Conservation (phyloP, 2,888 invertebrate species). For the Hirudinaria manillensis region DNA sequence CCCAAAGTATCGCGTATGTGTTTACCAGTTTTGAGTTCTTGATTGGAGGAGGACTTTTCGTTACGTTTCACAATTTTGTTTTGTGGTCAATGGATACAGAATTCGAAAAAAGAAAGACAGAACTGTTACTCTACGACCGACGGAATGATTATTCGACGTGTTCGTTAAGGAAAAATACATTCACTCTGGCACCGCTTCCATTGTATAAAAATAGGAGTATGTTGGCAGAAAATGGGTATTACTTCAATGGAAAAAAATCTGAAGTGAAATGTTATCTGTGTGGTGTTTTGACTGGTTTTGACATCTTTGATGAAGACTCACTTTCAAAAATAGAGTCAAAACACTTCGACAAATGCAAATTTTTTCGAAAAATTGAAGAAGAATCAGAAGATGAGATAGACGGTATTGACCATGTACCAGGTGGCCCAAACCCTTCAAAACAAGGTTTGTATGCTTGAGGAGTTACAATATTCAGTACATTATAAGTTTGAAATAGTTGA, state of each 20-base stretch:
- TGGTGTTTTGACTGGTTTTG: not conserved
- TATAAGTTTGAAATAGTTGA: no score
- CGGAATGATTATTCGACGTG: not conserved
- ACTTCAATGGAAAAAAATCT: constrained; percentile 1
- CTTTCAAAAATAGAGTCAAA: not conserved
- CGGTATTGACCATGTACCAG: not conserved
- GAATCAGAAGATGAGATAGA: constrained; percentile 9
- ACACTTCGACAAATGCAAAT: constrained; percentile 10
- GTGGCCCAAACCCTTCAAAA: not conserved
- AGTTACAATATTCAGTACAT: no score
- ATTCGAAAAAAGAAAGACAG: no score
- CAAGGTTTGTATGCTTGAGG: no score
- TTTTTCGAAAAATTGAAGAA: not conserved
- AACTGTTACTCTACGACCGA: not conserved
- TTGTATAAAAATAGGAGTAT: not conserved
- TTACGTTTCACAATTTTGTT: no score
- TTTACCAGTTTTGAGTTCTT: no score
- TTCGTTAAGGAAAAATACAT: not conserved
- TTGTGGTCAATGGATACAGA: no score
- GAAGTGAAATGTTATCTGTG: constrained; percentile 14
- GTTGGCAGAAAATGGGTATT: constrained; percentile 13
- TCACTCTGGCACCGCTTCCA: not conserved
- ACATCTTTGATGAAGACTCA: not conserved
- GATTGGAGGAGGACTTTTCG: no score
- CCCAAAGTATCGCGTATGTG: no score